These are phyloP conservation scores for Eonycteris spelaea DNA, from an alignment of 2,113 vertebrate genomes.

Conservation along the genomic window DNA sequence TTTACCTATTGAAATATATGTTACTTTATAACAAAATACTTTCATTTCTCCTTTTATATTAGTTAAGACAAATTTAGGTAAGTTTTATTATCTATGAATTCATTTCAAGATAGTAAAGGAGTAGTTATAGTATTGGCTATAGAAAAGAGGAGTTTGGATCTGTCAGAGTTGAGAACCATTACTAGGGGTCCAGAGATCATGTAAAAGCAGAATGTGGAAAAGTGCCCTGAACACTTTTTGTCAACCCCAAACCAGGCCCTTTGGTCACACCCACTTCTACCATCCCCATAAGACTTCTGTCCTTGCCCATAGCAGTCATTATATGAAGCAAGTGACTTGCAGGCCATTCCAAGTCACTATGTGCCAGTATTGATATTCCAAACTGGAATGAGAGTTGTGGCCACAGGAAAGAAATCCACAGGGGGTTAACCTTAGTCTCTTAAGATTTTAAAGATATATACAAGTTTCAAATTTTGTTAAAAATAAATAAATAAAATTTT, in stretches of 20 bases:
- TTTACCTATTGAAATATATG: not conserved
- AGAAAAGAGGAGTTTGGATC: not conserved
- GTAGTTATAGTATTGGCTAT: not conserved
- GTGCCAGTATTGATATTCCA: not conserved
- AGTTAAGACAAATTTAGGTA: not conserved
- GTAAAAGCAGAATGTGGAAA: constrained; percentile 9
- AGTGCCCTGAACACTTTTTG: not conserved
- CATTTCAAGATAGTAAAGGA: not conserved
- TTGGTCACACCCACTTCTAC: not conserved
- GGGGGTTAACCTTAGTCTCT: not conserved
- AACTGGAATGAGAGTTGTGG: not conserved
- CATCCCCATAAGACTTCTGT: not conserved
- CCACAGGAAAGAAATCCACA: not conserved
- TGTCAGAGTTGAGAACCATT: not conserved
- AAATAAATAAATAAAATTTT: not conserved
- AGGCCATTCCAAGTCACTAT: not conserved
- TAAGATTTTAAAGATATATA: constrained; percentile 11
- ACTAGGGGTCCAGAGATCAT: not conserved
- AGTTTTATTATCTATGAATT: not conserved
- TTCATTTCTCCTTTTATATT: not conserved
- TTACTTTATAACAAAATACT: not conserved
- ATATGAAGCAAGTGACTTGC: not conserved
- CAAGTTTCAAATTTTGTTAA: not conserved
- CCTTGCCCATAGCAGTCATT: not conserved
- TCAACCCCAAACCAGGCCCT: not conserved